phyloP scores from a whole-genome alignment of 1,140 invertebrate genomes.

The Nylanderia fulva region DNA sequence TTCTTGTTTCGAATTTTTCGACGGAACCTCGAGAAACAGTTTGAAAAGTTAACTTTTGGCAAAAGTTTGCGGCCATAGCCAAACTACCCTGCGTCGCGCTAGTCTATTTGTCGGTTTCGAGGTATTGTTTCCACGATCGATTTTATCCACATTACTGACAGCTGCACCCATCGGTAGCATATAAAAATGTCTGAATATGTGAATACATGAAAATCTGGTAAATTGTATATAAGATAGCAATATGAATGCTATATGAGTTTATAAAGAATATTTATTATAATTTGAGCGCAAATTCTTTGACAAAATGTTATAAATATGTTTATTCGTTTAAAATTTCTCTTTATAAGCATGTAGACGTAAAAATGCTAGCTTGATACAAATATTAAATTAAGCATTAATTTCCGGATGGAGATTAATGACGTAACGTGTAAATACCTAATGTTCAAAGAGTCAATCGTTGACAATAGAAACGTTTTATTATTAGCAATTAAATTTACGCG shows the following conservation, averaged over 20 bases:
- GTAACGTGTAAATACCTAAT: conserved; percentile 19
- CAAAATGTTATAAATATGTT: background rate
- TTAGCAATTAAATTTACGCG: conserved; percentile 21
- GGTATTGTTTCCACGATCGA: conserved; percentile 25
- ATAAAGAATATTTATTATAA: background rate
- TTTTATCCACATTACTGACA: conserved; percentile 29
- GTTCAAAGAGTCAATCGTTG: conserved; percentile 44
- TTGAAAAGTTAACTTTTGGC: conserved; percentile 70
- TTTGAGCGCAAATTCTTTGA: background rate
- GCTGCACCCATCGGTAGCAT: background rate
- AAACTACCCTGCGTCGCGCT: conserved; percentile 29
- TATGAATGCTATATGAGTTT: background rate
- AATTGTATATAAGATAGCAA: background rate
- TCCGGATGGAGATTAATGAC: conserved; percentile 5
- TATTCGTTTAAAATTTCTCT: background rate
- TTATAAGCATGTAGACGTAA: background rate
- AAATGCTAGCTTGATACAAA: background rate
- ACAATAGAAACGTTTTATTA: conserved; percentile 1
- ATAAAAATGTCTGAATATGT: conserved; percentile 24
- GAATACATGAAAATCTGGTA: conserved; percentile 15
- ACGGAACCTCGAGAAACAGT: conserved; percentile 52
- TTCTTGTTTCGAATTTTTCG: conserved; percentile 66
- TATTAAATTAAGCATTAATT: conserved; percentile 9
- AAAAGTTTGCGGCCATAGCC: conserved; percentile 54
- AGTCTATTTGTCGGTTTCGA: conserved; percentile 40